Percentiles rank a stretch among this genome's conserved stretches.
Evolutionary conservation across 2,888 invertebrate genomes (phyloP).

Genomic region (Macrophya annulata): DNA sequence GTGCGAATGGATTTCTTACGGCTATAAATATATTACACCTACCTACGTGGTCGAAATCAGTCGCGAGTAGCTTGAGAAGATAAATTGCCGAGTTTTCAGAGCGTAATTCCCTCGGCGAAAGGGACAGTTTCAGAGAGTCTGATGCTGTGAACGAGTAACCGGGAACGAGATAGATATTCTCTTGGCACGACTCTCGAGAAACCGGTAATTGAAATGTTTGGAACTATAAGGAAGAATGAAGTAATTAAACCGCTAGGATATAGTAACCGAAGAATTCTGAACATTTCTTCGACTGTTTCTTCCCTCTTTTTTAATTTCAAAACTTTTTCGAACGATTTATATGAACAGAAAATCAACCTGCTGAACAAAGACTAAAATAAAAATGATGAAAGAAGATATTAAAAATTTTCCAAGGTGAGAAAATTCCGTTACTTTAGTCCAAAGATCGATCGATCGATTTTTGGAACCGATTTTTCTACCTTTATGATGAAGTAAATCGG

Average conservation of each 20-base stretch:
- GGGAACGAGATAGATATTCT: not conserved
- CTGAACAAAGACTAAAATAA: not conserved
- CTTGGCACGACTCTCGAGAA: conserved; percentile 17
- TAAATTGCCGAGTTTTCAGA: conserved; percentile 35
- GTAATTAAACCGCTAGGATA: not conserved
- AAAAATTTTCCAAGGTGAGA: not conserved
- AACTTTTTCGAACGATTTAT: not conserved
- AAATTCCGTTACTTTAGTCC: not conserved
- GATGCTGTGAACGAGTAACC: not conserved
- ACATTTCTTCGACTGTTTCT: not conserved
- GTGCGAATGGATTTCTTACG: too few relatives aligned
- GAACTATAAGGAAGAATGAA: conserved; percentile 20
- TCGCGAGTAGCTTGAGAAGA: conserved; percentile 2
- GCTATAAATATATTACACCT: not conserved
- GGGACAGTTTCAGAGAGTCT: conserved; percentile 40
- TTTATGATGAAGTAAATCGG: not conserved
- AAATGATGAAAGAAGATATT: not conserved
- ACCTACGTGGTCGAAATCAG: not conserved
- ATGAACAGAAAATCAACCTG: not conserved
- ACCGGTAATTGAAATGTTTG: conserved; percentile 52
- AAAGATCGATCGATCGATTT: not conserved
- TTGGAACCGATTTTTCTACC: not conserved
- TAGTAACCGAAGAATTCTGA: not conserved
- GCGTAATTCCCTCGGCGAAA: conserved; percentile 45
- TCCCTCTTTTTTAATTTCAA: too few relatives aligned